phyloP scores from a whole-genome alignment of 2,113 vertebrate genomes.

The Solea senegalensis region DNA sequence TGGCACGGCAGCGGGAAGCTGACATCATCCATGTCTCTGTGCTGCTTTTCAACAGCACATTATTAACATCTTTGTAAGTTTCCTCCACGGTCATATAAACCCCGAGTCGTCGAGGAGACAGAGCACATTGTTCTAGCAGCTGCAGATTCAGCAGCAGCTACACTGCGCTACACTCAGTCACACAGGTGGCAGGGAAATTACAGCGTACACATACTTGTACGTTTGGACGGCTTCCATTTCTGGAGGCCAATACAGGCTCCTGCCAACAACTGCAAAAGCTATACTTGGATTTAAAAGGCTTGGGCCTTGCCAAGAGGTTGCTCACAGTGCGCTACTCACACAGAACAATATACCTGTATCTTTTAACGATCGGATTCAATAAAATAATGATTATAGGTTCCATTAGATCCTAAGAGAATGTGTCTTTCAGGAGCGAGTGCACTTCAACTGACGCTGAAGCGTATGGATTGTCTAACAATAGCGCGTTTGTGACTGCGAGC shows the following conservation, averaged over 20 bases:
- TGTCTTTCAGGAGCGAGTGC: conserved; percentile 13
- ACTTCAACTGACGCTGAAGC: conserved; percentile 3
- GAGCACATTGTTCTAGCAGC: conserved; percentile 66
- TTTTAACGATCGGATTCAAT: conserved; percentile 64
- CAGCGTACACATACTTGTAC: conserved; percentile 57
- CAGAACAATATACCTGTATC: conserved; percentile 37
- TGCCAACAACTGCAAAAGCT: conserved; percentile 72
- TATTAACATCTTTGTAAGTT: conserved; percentile 74
- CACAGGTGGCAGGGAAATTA: conserved; percentile 78
- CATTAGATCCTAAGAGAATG: conserved; percentile 28
- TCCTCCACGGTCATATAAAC: conserved; percentile 36
- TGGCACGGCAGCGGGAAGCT: conserved; percentile 42
- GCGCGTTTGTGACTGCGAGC: conserved; percentile 26
- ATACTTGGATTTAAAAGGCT: conserved; percentile 60
- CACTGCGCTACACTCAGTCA: conserved; percentile 13
- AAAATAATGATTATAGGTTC: conserved; percentile 52
- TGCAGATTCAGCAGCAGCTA: conserved; percentile 43
- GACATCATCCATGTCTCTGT: conserved; percentile 60
- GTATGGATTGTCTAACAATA: conserved; percentile 42
- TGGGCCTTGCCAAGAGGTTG: conserved; percentile 56
- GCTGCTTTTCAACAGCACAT: conserved; percentile 70
- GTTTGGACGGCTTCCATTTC: conserved; percentile 68
- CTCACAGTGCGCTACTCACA: conserved; percentile 35
- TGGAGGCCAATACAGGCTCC: conserved; percentile 69
- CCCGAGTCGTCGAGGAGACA: conserved; percentile 54